Base-by-base conservation (phyloP, 2,888 invertebrate species). In the Eurytoma californica region DNA sequence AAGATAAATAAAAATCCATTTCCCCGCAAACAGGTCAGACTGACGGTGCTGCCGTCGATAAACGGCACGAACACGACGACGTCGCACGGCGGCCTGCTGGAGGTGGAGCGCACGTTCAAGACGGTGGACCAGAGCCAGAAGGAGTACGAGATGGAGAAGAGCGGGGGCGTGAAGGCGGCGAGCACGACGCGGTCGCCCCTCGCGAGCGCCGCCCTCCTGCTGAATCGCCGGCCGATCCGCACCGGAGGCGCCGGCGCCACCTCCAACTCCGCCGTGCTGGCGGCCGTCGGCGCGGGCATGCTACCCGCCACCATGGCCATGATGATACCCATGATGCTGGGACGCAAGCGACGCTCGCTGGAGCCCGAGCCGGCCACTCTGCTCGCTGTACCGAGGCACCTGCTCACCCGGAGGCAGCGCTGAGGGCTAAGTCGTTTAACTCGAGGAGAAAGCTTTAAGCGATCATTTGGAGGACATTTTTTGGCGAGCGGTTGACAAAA, bases 231-330 rank as follows among this genome's bases (percentile, higher is more conserved):
- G 13, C 88, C 88, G 0, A 84, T 87, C 49, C 86, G 86, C 66
- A 86, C 86, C 73, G 83, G 83, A 0, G 91, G 88, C 90, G 90
- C 89, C 90, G 91, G 82, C 4, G 86, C 84, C 66, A 89, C 91
- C 4, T 93, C 94, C 84, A 92, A 92, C 83, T 92, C 94, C 0
- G 93, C 94, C 0, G 92, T 95, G 53, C 87, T 95, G 82, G 94
- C 95, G 9, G 95, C 95, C 0, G 94, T 95, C 0, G 94, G 95
- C 0, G 95, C 95, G 18, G 95, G 95, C 0, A 94, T 95, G 94
- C 92, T 95, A 24, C 95, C 95, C 7, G 95, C 95, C 0, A 95
- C 95, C 0, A 94, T 95, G 94, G 95, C 95, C 0, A 94, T 95
- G 94, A 92, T 95, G 83, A 94, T 95, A 55, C 95, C 95, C 0